phyloP scores from a whole-genome alignment of 2,888 invertebrate species.

The Cyclophora punctaria region DNA sequence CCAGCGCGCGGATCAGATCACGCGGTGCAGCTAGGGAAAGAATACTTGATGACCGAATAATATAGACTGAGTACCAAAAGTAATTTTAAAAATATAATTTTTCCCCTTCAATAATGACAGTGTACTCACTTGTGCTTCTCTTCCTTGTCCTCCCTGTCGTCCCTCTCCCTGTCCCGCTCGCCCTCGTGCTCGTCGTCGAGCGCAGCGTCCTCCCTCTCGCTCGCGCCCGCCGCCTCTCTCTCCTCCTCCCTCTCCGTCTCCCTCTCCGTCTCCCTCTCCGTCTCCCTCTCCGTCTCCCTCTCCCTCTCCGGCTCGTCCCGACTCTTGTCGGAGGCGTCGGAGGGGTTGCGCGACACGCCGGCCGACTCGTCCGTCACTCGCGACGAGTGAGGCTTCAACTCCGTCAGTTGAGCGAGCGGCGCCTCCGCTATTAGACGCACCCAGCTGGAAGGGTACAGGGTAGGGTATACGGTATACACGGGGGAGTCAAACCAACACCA shows the following conservation, averaged over 20 bases:
- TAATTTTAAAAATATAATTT: too few species aligned
- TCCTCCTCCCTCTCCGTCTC: slow-evolving; percentile 13
- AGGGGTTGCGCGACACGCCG: slow-evolving; percentile 63
- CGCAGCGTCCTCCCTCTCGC: slow-evolving; percentile 11
- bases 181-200: slow-evolving; percentile 13
- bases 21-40: too few species aligned
- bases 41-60: too few species aligned
- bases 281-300: slow-evolving; percentile 23
- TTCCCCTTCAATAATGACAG: too few species aligned
- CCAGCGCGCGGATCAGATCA: too few species aligned
- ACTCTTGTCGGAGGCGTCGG: slow-evolving; percentile 53
- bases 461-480: background rate
- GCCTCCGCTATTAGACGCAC: slow-evolving; percentile 59
- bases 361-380: slow-evolving; percentile 14
- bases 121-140: slow-evolving; percentile 40
- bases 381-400: slow-evolving; percentile 44
- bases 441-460: slow-evolving; percentile 39
- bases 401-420: slow-evolving; percentile 54
- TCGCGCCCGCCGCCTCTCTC: background rate
- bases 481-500: background rate
- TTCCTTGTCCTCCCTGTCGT: slow-evolving; percentile 18
- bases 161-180: slow-evolving; percentile 24
- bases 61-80: too few species aligned
- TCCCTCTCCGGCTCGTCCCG: slow-evolving; percentile 18
- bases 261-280: slow-evolving; percentile 5